Base-by-base conservation (phyloP, 1,140 invertebrate genomes). In the Aphaenogaster floridana region DNA sequence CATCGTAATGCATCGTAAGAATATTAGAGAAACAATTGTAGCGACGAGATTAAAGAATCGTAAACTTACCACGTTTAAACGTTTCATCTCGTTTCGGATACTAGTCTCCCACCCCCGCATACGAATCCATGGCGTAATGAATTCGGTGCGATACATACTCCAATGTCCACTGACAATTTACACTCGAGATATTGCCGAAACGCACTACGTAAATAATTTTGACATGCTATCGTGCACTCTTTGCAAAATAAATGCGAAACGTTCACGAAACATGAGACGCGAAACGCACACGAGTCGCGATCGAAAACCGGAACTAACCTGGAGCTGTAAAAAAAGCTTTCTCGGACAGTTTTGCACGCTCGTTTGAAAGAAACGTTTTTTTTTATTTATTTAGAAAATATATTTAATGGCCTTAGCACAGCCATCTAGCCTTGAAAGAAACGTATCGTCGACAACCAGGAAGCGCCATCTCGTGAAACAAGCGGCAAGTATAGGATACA, bases 41-140 rank as follows among this genome's bases (percentile, higher is more conserved):
- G 1, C 5, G 17, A 54, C 0, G 1, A 42, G 1, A n/a, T 45
- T 59, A 48, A 61, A 34, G 5, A 54, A 54, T 72, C 45, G 13
- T 54, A 11, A 66, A 81, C 76, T 89, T 68, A 87, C 90, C 66
- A 84, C 45, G 42, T 11, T 61, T 34, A 81, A 77, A 66, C 42
- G 3, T 64, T 39, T 88, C 5, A 48, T 64, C 6, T 79, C 61
- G 63, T 81, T 92, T 11, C 45, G 86, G 68, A 91, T 90, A 5
- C 72, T 9, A 84, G 91, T 76, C 39, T 88, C 84, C 5, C 9
- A 17, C 21, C 81, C 88, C 79, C 89, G 90, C 93, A 93, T 92
- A 34, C 39, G 76, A 21, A 89, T 87, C 92, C 92, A 94, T 17
- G 92, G 91, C 13, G 88, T 90, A 9, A 93, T 50, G 66, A 90